Evolutionary conservation across 37 sponge, comb jelly and placozoan species (phyloP), one percentile per base, ranked within the genome.

Genomic region (Aplysina aerophoba): DNA sequence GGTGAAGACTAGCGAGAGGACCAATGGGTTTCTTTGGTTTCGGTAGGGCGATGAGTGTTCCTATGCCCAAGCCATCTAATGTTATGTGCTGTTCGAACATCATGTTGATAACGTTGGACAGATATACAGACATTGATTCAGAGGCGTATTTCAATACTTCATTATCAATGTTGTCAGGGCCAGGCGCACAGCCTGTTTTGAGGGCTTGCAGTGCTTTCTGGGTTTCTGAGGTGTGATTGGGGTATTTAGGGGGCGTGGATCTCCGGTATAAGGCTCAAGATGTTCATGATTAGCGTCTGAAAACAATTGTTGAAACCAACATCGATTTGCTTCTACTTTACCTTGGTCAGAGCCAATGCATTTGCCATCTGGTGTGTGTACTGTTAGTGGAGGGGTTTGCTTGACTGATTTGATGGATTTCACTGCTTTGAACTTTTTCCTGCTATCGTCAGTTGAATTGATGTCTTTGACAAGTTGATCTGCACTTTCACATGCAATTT

Each of bases 141-240:
- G 73, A 71, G 4, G 73, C 80, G 44, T 79, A 79, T 55, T 79
- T 79, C 55, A 79, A 31, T 79, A 79, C 11, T 15, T 79, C 80
- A 25, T 44, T 55, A n/a, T 44, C 5, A 50, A 79, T 44, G 80
- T 55, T 55, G 27, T 79, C 80, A 6, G 55, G 80, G 55, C 80
- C 80, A 6, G 80, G 16, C 15, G 80, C 53, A 55, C 27, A 22
- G 44, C 57, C 30, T 4, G 2, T 79, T 39, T 79, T 79, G 30
- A 79, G 6, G 56, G 56, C 1, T 4, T 44, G 24, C 55, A 79
- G 57, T 39, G 80, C 80, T 53, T 4, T 16, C 44, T 44, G 55
- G 55, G 57, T 79, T 55, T 79, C 80, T 55, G 30, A 55, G 80
- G 80, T 3, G 80, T 79, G 36, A 79, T 55, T 79, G 80, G 80